phyloP scores from a whole-genome alignment of 2,797 vertebrate genomes.

The Micropoecilia bifurca region DNA sequence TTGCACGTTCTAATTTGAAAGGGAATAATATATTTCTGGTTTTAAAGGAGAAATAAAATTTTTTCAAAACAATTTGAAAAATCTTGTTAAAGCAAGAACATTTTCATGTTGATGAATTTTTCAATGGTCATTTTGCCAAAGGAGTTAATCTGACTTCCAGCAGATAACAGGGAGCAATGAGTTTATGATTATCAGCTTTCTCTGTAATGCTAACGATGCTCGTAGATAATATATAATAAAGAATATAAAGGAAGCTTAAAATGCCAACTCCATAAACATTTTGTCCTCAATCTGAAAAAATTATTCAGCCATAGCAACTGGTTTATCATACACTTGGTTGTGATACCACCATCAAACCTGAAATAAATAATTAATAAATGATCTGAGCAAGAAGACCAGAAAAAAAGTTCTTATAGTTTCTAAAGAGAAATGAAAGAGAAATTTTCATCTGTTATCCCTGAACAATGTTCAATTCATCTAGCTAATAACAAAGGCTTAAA shows the following conservation, averaged over 20 bases:
- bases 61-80: neutral
- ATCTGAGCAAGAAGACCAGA: neutral
- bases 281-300: neutral
- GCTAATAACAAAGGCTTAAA: no score
- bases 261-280: neutral
- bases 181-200: neutral
- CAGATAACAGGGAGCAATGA: neutral
- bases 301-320: neutral
- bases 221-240: neutral
- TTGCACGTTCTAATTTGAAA: neutral
- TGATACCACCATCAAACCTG: neutral
- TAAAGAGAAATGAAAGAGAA: neutral
- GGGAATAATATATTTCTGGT: neutral
- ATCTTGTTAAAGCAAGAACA: neutral
- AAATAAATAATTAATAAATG: neutral
- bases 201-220: neutral
- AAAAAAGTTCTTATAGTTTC: neutral
- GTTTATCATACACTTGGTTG: neutral
- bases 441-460: no score
- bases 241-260: neutral
- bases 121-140: neutral
- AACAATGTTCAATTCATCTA: no score
- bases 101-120: neutral
- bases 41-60: neutral
- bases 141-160: neutral